Conservation (phyloP, 2,113 vertebrate species). For the Gallinago paraguaiae region DNA sequence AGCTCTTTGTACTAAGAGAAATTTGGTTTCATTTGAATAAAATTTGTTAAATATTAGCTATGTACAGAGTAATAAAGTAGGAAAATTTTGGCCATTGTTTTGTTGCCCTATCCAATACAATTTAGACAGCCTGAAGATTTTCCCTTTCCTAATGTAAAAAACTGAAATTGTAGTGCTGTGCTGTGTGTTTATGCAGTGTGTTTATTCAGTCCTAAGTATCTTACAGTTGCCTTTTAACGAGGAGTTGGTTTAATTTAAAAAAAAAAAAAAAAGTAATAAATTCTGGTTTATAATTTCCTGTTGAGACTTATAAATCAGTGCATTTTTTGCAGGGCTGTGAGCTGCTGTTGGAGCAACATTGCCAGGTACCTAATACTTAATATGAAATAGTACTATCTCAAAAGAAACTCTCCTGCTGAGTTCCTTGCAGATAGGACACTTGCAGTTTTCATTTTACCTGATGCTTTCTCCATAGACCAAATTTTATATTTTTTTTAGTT, state of each 20-base stretch:
- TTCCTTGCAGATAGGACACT: neutral
- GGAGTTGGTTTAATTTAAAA: neutral
- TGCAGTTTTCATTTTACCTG: neutral
- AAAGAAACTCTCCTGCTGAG: neutral
- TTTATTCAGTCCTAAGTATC: neutral
- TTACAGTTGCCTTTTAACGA: neutral
- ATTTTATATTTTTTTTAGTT: neutral
- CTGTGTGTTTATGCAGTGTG: neutral
- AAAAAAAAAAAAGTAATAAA: neutral
- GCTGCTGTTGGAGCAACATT: neutral
- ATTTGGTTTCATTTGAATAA: neutral
- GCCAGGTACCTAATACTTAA: neutral
- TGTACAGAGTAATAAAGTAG: neutral
- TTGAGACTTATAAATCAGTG: neutral
- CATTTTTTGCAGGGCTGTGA: neutral
- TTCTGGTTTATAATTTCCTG: neutral
- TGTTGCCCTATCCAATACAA: neutral
- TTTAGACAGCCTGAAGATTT: neutral
- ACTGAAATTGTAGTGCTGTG: neutral
- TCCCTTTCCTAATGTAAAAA: neutral
- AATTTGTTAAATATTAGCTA: neutral
- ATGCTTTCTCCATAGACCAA: neutral
- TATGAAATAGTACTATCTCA: neutral
- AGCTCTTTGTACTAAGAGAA: neutral
- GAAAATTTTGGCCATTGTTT: neutral